Conservation (phyloP, 2,888 invertebrate species). For the Troides aeacus region DNA sequence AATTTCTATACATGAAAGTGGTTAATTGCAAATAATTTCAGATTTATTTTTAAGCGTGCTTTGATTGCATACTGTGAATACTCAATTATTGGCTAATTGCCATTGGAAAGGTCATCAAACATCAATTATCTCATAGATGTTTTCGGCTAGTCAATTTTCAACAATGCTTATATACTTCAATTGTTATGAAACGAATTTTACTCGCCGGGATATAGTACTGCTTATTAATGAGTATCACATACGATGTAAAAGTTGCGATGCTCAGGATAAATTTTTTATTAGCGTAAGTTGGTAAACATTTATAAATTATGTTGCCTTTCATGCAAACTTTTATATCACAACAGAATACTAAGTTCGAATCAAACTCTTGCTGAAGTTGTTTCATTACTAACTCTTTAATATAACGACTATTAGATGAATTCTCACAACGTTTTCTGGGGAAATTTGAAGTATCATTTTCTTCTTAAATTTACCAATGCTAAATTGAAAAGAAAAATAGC, state of each 20-base stretch:
- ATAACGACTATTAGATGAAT: too few species aligned
- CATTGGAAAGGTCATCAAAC: too few species aligned
- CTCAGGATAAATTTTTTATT: background rate
- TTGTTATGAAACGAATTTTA: background rate
- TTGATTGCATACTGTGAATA: background rate
- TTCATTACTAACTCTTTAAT: background rate
- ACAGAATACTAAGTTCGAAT: background rate
- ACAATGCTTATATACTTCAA: background rate
- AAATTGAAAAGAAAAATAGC: background rate
- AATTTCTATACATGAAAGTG: too few species aligned
- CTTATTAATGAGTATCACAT: background rate
- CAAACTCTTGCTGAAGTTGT: background rate
- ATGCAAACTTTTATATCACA: background rate
- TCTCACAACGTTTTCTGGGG: too few species aligned
- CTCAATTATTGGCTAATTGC: background rate
- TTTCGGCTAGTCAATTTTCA: background rate
- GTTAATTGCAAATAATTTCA: too few species aligned
- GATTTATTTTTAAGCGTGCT: background rate
- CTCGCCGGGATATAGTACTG: background rate
- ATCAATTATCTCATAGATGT: too few species aligned
- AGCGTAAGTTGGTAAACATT: background rate
- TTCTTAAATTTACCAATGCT: background rate
- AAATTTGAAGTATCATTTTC: background rate
- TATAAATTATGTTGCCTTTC: background rate
- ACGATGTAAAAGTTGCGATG: background rate